Evolutionary conservation across 2,888 invertebrate genomes (phyloP).

Genomic region (Coelopa pilipes): DNA sequence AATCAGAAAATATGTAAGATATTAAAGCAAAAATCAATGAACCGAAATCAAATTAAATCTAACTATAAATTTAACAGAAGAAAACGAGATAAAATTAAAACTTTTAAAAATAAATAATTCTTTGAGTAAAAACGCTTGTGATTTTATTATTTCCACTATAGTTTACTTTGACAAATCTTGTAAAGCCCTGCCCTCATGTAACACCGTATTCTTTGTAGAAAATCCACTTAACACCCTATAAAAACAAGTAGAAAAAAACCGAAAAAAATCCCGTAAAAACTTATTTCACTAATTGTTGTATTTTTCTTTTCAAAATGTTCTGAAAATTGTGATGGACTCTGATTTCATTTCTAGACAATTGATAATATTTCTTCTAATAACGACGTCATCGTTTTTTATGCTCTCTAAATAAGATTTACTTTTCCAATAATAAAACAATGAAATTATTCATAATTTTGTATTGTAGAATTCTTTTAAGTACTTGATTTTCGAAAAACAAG

Average conservation of each 20-base stretch:
- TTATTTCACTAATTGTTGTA: slow-evolving; percentile 4
- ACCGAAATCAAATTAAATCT: slow-evolving; percentile 16
- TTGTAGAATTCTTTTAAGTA: slow-evolving; percentile 7
- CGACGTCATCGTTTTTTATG: background rate
- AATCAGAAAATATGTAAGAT: background rate
- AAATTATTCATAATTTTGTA: slow-evolving; percentile 1
- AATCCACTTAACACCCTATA: background rate
- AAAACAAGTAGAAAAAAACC: slow-evolving; percentile 11
- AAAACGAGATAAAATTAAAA: slow-evolving; percentile 13
- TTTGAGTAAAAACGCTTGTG: slow-evolving; percentile 68
- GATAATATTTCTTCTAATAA: background rate
- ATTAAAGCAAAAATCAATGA: slow-evolving; percentile 4
- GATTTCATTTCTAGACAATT: slow-evolving; percentile 43
- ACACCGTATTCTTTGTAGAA: background rate
- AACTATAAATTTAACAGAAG: background rate
- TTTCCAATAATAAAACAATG: background rate
- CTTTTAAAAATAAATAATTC: slow-evolving; percentile 51
- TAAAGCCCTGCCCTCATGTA: background rate
- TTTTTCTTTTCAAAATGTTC: slow-evolving; percentile 10
- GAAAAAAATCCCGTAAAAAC: slow-evolving; percentile 42
- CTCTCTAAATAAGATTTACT: slow-evolving; percentile 3
- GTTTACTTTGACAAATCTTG: background rate
- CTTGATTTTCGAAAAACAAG: slow-evolving; percentile 53
- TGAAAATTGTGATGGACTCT: slow-evolving; percentile 63
- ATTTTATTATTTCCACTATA: slow-evolving; percentile 51